Evolutionary conservation across 2,797 vertebrate genomes (phyloP), one percentile per base, ranked within the genome.

Genomic region (Pseudochirops corinnae): DNA sequence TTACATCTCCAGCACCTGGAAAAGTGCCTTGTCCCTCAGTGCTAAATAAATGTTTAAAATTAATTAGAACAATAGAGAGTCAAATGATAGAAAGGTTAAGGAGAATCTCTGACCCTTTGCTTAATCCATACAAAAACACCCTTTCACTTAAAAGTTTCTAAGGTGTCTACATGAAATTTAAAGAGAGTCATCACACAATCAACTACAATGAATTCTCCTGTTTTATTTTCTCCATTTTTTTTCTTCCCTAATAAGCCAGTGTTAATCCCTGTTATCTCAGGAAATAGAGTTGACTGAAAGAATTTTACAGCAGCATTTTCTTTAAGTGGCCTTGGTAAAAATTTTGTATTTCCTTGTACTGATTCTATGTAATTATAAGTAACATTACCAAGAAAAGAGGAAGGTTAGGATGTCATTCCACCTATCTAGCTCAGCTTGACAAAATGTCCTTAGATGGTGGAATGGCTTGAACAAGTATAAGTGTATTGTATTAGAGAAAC

Each of bases 131-230:
- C 92, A 18, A 95, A 95, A 92, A 96, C 13, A 92, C 5, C 16
- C 60, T 94, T 95, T 97, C 14, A 74, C 95, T 26, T 94, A 60
- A 57, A 55, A 93, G 21, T 57, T 57, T 57, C 5, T 57, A 57
- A 57, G 56, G 5, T 57, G 56, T 21, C 46, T 39, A 11, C 3
- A 74, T 96, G n/a, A 95, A 55, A 74, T 52, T 94, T 97, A 97
- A 97, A 95, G 52, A 91, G 21, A 94, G 33, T 16, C 94, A 14
- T 58, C 67, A 92, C n/a, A 96, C 94, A 62, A 91, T 95, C 92
- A 0, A 3, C 26, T 92, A 92, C 91, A 57, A 55, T 50, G 55
- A 46, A 91, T 82, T 52, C 92, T 92, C 90, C 93, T 93, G 29
- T 28, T 93, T 96, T 90, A 87, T 56, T 95, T n/a, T 93, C 90